A percentile compares a stretch with the other conserved stretches of the same genome.
Evolutionary conservation across 2,888 invertebrate species (phyloP).

Genomic region (Pyrrhosoma nymphula): DNA sequence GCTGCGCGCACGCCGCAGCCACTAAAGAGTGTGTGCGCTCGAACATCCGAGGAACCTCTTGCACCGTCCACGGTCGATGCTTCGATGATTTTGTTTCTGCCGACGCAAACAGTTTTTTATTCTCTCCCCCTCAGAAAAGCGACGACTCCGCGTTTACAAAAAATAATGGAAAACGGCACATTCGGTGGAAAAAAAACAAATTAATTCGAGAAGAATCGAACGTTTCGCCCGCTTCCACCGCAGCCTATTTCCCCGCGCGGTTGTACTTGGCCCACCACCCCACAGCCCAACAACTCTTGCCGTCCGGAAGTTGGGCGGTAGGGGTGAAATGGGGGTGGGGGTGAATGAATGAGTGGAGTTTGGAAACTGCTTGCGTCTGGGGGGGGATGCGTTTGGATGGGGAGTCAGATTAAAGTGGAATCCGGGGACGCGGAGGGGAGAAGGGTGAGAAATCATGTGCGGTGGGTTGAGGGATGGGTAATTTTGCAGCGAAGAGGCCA

Average conservation of each 20-base stretch:
- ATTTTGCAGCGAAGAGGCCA: not conserved
- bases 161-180: not conserved
- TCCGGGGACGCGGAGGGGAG: not conserved
- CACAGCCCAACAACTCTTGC: not conserved
- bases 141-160: not conserved
- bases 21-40: not conserved
- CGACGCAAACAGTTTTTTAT: not conserved
- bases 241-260: not conserved
- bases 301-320: not conserved
- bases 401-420: slow-evolving; percentile 35
- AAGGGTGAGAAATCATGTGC: not conserved
- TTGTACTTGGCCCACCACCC: too few species aligned
- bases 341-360: not conserved
- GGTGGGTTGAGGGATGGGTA: not conserved
- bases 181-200: not conserved
- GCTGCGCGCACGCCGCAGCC: not conserved
- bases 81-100: not conserved
- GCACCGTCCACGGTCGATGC: not conserved
- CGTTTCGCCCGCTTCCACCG: not conserved
- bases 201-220: not conserved
- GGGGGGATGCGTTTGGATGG: not conserved
- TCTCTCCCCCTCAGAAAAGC: not conserved
- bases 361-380: not conserved
- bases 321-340: not conserved
- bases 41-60: not conserved